phyloP scores from a whole-genome alignment of 2,797 vertebrate genomes.

The Sitta carolinensis region DNA sequence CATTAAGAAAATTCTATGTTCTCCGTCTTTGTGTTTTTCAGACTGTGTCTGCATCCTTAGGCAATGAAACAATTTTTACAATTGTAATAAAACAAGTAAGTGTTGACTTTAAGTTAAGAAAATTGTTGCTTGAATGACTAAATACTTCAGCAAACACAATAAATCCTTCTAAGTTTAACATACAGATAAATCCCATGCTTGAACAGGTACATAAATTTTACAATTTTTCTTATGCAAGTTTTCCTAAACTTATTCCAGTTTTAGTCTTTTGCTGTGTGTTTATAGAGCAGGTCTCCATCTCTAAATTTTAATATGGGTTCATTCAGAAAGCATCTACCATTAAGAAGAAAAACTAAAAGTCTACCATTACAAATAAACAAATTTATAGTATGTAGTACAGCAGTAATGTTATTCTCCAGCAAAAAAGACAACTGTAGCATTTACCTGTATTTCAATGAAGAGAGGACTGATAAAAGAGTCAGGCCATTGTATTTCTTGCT shows the following conservation, averaged over 20 bases:
- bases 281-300: not conserved
- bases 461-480: not conserved
- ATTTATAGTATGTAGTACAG: not conserved
- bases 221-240: not conserved
- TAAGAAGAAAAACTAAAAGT: not conserved
- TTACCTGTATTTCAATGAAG: not conserved
- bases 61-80: constrained; percentile 75
- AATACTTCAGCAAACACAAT: constrained; percentile 62
- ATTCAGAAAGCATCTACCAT: not conserved
- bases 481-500: not conserved
- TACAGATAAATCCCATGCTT: not conserved
- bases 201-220: constrained; percentile 21
- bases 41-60: constrained; percentile 70
- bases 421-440: not conserved
- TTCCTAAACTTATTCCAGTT: not conserved
- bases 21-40: constrained; percentile 52
- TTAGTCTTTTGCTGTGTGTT: not conserved
- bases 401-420: not conserved
- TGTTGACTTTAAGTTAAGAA: constrained; percentile 76
- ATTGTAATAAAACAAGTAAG: constrained; percentile 75
- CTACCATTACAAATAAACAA: not conserved
- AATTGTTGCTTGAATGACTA: constrained; percentile 69
- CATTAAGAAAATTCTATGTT: constrained; percentile 72
- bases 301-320: not conserved
- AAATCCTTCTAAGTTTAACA: constrained; percentile 54